These are phyloP conservation scores for Apamea sordens DNA, from an alignment of 2,888 invertebrate genomes.

Conservation along the genomic window DNA sequence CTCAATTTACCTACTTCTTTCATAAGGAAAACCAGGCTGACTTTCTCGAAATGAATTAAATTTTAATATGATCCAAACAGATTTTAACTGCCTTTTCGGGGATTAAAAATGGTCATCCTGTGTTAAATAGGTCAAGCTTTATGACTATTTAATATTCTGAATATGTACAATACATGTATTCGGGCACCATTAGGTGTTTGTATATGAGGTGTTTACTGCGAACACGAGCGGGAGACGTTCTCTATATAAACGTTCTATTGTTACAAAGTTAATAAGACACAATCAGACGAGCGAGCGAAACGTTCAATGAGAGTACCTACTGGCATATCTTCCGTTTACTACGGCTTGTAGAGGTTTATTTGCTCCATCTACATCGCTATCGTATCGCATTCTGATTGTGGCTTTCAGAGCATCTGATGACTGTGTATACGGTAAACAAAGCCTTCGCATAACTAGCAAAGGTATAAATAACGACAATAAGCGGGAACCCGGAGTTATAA, in stretches of 20 bases:
- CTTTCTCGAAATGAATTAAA: slow-evolving; percentile 70
- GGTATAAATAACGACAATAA: slow-evolving; percentile 54
- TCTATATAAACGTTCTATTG: slow-evolving; percentile 33
- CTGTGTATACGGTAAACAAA: slow-evolving; percentile 53
- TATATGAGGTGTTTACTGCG: slow-evolving; percentile 44
- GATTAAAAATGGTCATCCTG: slow-evolving; percentile 65
- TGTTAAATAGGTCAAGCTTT: slow-evolving; percentile 59
- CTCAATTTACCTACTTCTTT: slow-evolving; percentile 68
- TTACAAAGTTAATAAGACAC: slow-evolving; percentile 57
- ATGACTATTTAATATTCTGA: slow-evolving; percentile 14
- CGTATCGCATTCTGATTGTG: slow-evolving; percentile 67
- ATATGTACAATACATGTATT: not conserved
- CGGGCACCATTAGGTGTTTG: slow-evolving; percentile 43
- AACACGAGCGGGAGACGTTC: slow-evolving; percentile 3
- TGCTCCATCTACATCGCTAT: slow-evolving; percentile 55
- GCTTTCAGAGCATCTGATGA: slow-evolving; percentile 52
- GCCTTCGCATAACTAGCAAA: slow-evolving; percentile 42
- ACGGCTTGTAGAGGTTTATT: slow-evolving; percentile 55
- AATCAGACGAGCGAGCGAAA: slow-evolving; percentile 60
- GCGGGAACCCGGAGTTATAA: slow-evolving; percentile 40
- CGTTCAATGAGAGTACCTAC: slow-evolving; percentile 62
- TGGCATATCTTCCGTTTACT: slow-evolving; percentile 63
- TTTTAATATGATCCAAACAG: slow-evolving; percentile 72
- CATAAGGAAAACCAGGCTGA: slow-evolving; percentile 69
- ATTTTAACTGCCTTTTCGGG: slow-evolving; percentile 71